Evolutionary conservation across 2,797 vertebrate species (phyloP), one percentile per base, ranked within the genome.

Genomic region (Heliangelus exortis): DNA sequence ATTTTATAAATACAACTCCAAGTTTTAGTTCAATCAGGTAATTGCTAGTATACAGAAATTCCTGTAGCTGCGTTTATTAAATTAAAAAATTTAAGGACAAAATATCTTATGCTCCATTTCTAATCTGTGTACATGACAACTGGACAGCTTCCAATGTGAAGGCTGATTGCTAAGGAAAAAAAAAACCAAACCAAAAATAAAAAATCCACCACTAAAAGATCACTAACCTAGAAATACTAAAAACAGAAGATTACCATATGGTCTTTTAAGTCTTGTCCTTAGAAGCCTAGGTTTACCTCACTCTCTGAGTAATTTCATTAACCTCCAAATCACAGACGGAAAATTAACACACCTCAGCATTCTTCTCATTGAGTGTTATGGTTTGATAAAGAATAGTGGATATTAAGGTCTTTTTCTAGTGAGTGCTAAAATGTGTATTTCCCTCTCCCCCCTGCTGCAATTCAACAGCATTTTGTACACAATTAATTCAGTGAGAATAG

Each of bases 191-290:
- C 21, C 31, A 3, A 14, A 25, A 47, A 47, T 47, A 61, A 31
- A 22, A 84, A 41, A 13, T 5, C 26, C 39, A 41, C 39, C 39
- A 41, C 14, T 41, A 67, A 63, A 80, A 67, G 34, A 65, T 74
- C 72, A 55, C 87, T 81, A 93, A 86, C 50, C 57, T 58, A 85
- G 65, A 76, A 95, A 72, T 71, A 77, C 84, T 89, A 91, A 89
- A 93, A 93, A 62, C 69, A 94, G 81, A 92, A 87, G 89, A 94
- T 51, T 16, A 86, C 89, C 95, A 95, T 92, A 94, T 92, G 95
- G 91, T 92, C 92, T 89, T 85, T 73, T 36, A 66, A 69, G 48
- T 48, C 87, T 58, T 95, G 94, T 94, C 93, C 92, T 95, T 77
- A 89, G 75, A 90, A 96, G 61, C 84, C 89, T 77, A 76, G 33